Base-by-base conservation (phyloP, 2,797 vertebrate species). In the Anguilla anguilla region DNA sequence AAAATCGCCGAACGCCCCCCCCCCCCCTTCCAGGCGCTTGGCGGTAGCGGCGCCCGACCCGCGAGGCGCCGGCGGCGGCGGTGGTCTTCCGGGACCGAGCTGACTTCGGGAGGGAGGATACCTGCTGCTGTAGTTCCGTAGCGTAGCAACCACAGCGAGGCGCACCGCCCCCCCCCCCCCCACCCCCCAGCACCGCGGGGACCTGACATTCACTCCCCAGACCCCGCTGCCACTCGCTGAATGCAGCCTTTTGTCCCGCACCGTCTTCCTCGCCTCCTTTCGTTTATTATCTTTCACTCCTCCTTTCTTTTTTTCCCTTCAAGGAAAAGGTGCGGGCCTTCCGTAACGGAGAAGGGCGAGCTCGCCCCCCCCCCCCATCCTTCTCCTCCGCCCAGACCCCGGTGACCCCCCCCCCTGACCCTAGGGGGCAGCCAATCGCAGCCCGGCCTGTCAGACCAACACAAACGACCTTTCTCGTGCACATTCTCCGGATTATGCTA, bases 161-260 rank as follows among this genome's bases (percentile, higher is more conserved):
- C 82, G 53, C 88, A 67, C 90, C 91, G 90, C 86, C 90, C 49
- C 35, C 1, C 35, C 35, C 35, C 35, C 35, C 35, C 35, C n/a
- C n/a, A n/a, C 35, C 35, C 35, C 51, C 85, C 15, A 39, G 43
- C 87, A 83, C 93, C 81, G 55, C 87, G 49, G 92, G 92, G 91
- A 93, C 90, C 88, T 92, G 91, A 92, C 90, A 92, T 89, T 91
- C 91, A 90, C 90, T 92, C 92, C 89, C 91, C 86, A 6, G 87
- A 90, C 91, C 88, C 89, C 83, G 89, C 49, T n/a, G 59, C 43
- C 43, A 39, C 86, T 79, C 87, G 67, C 64, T 85, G 79, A 89
- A 89, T 81, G 83, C 91, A 91, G 89, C 81, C 89, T 86, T 88
- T 88, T 89, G 90, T 92, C 81, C 89, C 31, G 77, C 46, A 69